Conservation (phyloP, 2,113 vertebrate genomes). For the Platysteira castanea region DNA sequence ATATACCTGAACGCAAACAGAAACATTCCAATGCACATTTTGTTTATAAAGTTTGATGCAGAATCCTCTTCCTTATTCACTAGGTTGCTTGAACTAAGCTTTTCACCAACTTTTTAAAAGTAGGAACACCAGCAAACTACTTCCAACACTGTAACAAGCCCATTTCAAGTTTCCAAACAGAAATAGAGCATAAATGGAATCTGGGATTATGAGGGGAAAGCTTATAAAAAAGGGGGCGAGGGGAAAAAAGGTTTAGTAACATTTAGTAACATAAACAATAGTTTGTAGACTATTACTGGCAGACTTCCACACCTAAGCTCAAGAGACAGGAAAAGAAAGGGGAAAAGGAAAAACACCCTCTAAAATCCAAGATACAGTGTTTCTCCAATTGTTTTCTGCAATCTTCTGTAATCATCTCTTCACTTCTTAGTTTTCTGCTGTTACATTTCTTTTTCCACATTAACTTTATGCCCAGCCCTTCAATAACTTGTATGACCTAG, state of each 20-base stretch:
- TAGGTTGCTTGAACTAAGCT: background rate
- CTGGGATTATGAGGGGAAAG: rapidly evolving
- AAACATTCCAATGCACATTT: background rate
- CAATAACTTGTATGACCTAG: background rate
- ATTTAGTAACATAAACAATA: background rate
- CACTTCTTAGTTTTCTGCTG: background rate
- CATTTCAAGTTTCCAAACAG: background rate
- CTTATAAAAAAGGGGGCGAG: rapidly evolving
- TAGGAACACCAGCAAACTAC: background rate
- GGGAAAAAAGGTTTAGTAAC: background rate
- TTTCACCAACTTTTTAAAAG: background rate
- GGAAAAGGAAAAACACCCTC: background rate
- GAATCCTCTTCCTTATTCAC: background rate
- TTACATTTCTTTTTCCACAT: background rate
- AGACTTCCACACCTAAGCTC: background rate
- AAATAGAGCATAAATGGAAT: background rate
- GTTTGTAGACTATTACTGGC: background rate
- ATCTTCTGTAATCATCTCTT: too few relatives aligned
- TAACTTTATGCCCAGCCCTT: background rate
- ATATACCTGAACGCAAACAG: conserved; percentile 80
- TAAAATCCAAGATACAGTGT: background rate
- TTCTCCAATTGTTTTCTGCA: background rate
- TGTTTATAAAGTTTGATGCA: background rate
- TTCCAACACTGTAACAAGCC: background rate
- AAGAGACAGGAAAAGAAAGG: background rate